Conservation (phyloP, 2,888 invertebrate genomes). For the Phalera bucephala region DNA sequence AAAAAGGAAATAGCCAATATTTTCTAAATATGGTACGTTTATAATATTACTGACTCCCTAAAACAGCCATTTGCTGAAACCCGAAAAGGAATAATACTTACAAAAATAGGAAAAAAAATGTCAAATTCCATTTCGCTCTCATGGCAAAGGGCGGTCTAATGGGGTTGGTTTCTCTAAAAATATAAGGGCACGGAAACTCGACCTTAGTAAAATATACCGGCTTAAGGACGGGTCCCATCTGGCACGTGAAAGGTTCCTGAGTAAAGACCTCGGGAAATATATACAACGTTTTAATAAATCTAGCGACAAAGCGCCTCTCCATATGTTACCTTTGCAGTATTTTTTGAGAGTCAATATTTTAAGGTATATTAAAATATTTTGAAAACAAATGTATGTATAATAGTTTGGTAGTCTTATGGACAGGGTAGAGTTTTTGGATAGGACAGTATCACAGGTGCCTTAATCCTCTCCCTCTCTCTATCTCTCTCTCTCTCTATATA, state of each 20-base stretch:
- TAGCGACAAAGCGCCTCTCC: constrained; percentile 28
- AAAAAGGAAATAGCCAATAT: too few relatives aligned
- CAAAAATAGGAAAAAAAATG: too few relatives aligned
- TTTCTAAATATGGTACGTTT: neutral
- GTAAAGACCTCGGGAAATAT: constrained; percentile 25
- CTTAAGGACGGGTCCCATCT: constrained; percentile 32
- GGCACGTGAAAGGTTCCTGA: constrained; percentile 25
- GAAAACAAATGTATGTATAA: too few relatives aligned
- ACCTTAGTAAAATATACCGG: constrained; percentile 24
- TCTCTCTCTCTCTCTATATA: too few relatives aligned
- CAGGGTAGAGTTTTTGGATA: too few relatives aligned
- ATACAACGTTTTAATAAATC: constrained; percentile 45
- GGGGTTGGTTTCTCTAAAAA: constrained; percentile 32
- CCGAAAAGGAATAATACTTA: constrained; percentile 31
- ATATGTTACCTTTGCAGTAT: constrained; percentile 19
- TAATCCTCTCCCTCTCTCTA: too few relatives aligned
- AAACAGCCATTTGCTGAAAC: constrained; percentile 12
- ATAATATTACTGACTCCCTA: constrained; percentile 10
- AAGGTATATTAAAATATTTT: too few relatives aligned
- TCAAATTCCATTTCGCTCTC: constrained; percentile 24
- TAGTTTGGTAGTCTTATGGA: too few relatives aligned
- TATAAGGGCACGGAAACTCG: constrained; percentile 17
- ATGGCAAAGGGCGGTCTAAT: constrained; percentile 25
- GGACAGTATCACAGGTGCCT: too few relatives aligned
- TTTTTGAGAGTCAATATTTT: too few relatives aligned